Evolutionary conservation across 2,888 invertebrate genomes (phyloP), one percentile per base, ranked within the genome.

Genomic region (Agrilus biguttatus): DNA sequence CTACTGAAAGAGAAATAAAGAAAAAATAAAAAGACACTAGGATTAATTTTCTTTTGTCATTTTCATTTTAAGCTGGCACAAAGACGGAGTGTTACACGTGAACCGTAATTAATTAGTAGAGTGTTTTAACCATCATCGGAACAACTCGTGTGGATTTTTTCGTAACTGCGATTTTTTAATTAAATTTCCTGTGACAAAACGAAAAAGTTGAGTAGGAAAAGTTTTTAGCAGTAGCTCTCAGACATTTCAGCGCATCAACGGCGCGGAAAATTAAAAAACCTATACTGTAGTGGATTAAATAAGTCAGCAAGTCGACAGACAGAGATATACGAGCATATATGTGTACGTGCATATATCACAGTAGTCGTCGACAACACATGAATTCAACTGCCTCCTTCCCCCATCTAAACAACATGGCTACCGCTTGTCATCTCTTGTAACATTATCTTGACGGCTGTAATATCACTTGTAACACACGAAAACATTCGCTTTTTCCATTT

Each of bases 251-350:
- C 41, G 47, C 41, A 39, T 47, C 55, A 52, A 49, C 54, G 53
- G 53, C 44, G 57, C 58, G 59, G 55, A 60, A 62, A 62, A 61
- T 62, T 61, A 61, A 61, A 62, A 61, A 55, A 28, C 28, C 28
- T 53, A 50, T 51, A 55, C 55, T 57, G 56, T 60, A 58, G 59
- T 53, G 61, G 61, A 62, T 61, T 62, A 60, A 59, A 57, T 54
- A 52, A 56, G 53, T 55, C 53, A 44, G 47, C 51, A 50, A 50
- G 53, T 54, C 51, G 53, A 41, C 37, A 44, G 43, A 40, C 43
- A 39, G 45, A 41, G 19, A 43, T 43, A 48, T 45, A 47, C 46
- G 44, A 44, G 45, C 49, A 10, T 8, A 4, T 21, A 5, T 10
- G 28, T 28, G 28, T 32, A 39, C 37, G 39, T 36, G 40, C 36